A percentile compares a stretch with the other conserved stretches of the same genome.
Evolutionary conservation across 2,113 vertebrate genomes (phyloP).

Genomic region (Chrysochloris asiatica): DNA sequence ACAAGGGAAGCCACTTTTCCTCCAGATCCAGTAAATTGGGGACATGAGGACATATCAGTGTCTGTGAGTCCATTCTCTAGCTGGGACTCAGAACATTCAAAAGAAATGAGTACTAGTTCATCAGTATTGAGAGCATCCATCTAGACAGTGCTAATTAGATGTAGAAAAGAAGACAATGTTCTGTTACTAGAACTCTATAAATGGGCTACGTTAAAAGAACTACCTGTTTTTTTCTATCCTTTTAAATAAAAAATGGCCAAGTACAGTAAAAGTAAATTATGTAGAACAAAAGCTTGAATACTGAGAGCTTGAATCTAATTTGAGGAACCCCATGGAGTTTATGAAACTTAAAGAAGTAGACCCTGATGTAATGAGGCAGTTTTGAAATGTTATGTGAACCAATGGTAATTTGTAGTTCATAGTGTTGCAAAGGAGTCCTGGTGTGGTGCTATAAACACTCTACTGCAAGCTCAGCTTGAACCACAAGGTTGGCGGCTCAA

Average conservation of each 20-base stretch:
- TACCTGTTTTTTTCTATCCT: conserved; percentile 7
- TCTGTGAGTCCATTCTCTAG: neutral
- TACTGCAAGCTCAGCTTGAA: too few relatives aligned
- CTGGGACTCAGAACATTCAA: neutral
- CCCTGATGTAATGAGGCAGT: conserved; percentile 63
- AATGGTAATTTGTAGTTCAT: conserved; percentile 38
- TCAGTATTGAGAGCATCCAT: neutral
- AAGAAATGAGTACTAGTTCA: neutral
- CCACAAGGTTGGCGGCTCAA: too few relatives aligned
- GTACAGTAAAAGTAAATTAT: conserved; percentile 50
- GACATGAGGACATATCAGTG: neutral
- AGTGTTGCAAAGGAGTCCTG: neutral
- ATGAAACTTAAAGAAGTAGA: conserved; percentile 61
- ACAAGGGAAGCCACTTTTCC: neutral
- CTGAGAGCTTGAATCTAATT: conserved; percentile 43
- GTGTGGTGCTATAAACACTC: too few relatives aligned
- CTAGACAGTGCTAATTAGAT: neutral
- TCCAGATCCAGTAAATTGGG: neutral
- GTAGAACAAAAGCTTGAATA: conserved; percentile 61
- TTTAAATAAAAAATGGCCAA: neutral
- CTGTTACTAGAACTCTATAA: conserved; percentile 23
- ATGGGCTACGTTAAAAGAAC: neutral
- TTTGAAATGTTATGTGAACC: conserved; percentile 41
- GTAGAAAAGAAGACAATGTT: neutral
- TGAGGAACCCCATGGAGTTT: conserved; percentile 67